These are phyloP conservation scores for Macrotrachela quadricornifera DNA, from an alignment of 1,140 invertebrate genomes.

Conservation along the genomic window DNA sequence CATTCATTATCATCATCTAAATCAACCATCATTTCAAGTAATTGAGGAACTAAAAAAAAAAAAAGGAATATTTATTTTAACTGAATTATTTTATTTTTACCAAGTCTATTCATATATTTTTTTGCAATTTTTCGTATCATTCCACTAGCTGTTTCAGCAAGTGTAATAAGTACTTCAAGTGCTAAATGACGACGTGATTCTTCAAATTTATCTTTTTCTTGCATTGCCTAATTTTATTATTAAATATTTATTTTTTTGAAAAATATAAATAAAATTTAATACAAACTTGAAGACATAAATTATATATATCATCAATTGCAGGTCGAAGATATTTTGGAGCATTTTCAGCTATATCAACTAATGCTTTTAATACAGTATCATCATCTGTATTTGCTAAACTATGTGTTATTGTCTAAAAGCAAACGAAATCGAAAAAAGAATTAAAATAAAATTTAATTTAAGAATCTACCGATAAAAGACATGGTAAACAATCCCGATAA, in stretches of 20 bases:
- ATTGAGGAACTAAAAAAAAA: slow-evolving; percentile 41
- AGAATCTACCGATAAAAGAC: neutral
- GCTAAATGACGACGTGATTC: slow-evolving; percentile 71
- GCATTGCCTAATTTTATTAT: too few species aligned
- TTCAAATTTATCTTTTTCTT: too few species aligned
- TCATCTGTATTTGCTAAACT: slow-evolving; percentile 39
- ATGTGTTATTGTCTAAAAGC: neutral
- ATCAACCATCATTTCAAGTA: slow-evolving; percentile 87
- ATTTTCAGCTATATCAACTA: slow-evolving; percentile 77
- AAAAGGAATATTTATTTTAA: neutral
- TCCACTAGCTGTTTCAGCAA: slow-evolving; percentile 76
- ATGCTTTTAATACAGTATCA: slow-evolving; percentile 63
- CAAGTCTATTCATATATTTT: slow-evolving; percentile 46
- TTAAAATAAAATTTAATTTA: too few species aligned
- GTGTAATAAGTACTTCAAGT: slow-evolving; percentile 74
- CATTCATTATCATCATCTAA: slow-evolving; percentile 75
- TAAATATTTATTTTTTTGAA: too few species aligned
- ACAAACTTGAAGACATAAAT: slow-evolving; percentile 42
- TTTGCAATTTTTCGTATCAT: slow-evolving; percentile 72
- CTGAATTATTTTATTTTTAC: slow-evolving; percentile 12
- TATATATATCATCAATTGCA: slow-evolving; percentile 62
- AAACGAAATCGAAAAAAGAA: neutral
- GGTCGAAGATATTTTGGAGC: slow-evolving; percentile 71
- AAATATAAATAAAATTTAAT: too few species aligned
- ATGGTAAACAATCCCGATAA: slow-evolving; percentile 8